These are phyloP conservation scores for Xylota sylvarum DNA, from an alignment of 2,888 invertebrate species.

Conservation along the genomic window DNA sequence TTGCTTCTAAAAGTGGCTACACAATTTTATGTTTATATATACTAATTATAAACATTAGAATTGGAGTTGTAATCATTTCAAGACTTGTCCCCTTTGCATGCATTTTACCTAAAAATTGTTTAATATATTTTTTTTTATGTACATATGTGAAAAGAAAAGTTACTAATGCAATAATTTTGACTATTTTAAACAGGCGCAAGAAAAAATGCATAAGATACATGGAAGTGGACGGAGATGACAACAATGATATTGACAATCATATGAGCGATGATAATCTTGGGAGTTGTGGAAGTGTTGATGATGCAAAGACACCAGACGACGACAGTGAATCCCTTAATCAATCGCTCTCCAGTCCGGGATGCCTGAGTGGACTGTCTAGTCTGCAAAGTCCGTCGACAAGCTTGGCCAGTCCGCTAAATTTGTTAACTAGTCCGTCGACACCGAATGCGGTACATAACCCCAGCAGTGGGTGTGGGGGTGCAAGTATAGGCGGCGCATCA, in stretches of 20 bases:
- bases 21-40: conserved; percentile 36
- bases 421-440: conserved; percentile 88
- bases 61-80: conserved; percentile 28
- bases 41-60: conserved; percentile 39
- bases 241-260: conserved; percentile 82
- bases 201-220: conserved; percentile 98
- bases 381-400: conserved; percentile 90
- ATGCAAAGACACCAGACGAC: conserved; percentile 89
- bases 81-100: conserved; percentile 60
- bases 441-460: conserved; percentile 78
- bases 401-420: conserved; percentile 92
- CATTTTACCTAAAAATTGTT: conserved; percentile 19
- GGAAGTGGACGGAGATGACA: conserved; percentile 88
- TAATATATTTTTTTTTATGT: background rate
- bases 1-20: conserved; percentile 57
- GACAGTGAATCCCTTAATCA: conserved; percentile 88
- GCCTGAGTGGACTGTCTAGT: conserved; percentile 89
- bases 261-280: conserved; percentile 91
- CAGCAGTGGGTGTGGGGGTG: conserved; percentile 50
- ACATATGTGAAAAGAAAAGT: background rate
- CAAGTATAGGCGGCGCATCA: conserved; percentile 53
- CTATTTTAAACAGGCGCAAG: conserved; percentile 91
- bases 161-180: background rate
- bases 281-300: conserved; percentile 92
- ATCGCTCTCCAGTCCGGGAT: conserved; percentile 87